Conservation (phyloP, 1,140 invertebrate genomes). For the Achroia grisella region DNA sequence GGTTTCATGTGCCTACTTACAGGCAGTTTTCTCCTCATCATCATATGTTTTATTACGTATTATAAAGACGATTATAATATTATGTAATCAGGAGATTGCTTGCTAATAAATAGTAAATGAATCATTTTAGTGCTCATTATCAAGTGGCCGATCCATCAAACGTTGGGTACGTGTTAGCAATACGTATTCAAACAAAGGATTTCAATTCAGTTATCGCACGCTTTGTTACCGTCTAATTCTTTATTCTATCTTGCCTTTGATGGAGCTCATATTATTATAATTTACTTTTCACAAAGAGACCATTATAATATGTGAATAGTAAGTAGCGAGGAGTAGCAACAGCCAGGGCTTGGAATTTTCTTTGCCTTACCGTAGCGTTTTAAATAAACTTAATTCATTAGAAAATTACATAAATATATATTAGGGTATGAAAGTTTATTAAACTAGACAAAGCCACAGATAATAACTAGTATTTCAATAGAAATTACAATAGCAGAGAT, state of each 20-base stretch:
- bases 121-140: not conserved
- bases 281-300: conserved; percentile 48
- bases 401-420: too few species aligned
- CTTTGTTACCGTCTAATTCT: conserved; percentile 48
- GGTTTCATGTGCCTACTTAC: too few species aligned
- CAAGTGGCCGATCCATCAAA: conserved; percentile 45
- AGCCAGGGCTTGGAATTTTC: not conserved
- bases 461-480: too few species aligned
- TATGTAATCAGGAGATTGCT: too few species aligned
- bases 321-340: conserved; percentile 19
- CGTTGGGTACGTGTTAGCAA: conserved; percentile 25
- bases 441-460: too few species aligned
- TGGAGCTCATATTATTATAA: conserved; percentile 25
- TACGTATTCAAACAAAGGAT: conserved; percentile 37
- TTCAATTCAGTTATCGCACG: conserved; percentile 54
- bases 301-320: conserved; percentile 33
- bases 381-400: too few species aligned
- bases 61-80: too few species aligned
- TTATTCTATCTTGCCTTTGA: conserved; percentile 41
- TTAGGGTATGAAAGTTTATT: too few species aligned
- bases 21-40: too few species aligned
- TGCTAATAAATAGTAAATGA: too few species aligned
- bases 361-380: conserved; percentile 1
- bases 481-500: too few species aligned
- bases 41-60: too few species aligned